Conservation (phyloP, 2,113 vertebrate species). For the Ophiodon elongatus region DNA sequence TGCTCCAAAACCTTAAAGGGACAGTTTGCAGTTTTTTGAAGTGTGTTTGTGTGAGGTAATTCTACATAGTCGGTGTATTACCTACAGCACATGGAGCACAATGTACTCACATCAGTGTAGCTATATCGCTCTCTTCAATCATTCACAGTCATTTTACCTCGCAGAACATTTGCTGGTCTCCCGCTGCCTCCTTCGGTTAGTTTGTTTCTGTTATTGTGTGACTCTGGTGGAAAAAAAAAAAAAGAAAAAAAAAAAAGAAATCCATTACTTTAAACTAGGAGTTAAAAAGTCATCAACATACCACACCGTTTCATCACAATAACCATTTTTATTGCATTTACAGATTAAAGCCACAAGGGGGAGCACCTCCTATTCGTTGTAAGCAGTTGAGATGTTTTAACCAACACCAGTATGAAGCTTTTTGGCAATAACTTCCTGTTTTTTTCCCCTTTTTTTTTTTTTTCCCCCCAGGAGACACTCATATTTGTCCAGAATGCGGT, state of each 20-base stretch:
- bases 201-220: too few relatives aligned
- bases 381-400: neutral
- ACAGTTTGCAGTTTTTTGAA: neutral
- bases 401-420: neutral
- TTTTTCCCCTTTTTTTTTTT: neutral
- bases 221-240: too few relatives aligned
- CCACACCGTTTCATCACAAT: neutral
- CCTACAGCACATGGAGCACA: neutral
- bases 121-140: too few relatives aligned
- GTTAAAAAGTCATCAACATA: too few relatives aligned
- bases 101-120: too few relatives aligned
- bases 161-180: too few relatives aligned
- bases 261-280: too few relatives aligned
- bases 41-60: neutral
- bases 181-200: too few relatives aligned
- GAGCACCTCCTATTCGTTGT: neutral
- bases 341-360: neutral
- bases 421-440: neutral
- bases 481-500: constrained; percentile 89
- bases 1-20: neutral
- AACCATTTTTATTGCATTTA: neutral
- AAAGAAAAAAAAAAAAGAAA: too few relatives aligned
- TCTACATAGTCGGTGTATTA: neutral
- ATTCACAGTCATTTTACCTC: too few relatives aligned
- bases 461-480: constrained; percentile 61